These are phyloP conservation scores for Onychostruthus taczanowskii DNA, from an alignment of 2,113 vertebrate genomes.

Conservation along the genomic window DNA sequence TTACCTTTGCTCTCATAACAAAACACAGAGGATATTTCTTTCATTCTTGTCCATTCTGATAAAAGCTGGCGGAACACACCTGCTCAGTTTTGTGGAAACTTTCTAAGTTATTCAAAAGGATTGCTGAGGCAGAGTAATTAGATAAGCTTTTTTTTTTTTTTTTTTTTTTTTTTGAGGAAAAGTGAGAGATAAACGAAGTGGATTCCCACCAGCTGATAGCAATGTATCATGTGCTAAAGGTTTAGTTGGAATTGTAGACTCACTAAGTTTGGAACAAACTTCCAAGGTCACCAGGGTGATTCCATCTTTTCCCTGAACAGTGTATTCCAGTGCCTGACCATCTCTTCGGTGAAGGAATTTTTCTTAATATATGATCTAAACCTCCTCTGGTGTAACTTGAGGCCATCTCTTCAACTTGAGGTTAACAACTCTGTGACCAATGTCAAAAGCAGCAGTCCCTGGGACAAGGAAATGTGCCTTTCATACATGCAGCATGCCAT, in stretches of 20 bases:
- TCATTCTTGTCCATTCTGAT: neutral
- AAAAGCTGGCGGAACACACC: neutral
- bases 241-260: neutral
- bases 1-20: neutral
- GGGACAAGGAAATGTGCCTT: neutral
- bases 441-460: neutral
- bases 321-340: neutral
- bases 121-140: neutral
- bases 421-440: neutral
- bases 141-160: neutral
- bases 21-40: neutral
- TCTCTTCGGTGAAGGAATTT: neutral
- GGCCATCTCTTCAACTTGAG: neutral
- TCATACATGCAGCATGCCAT: too few relatives aligned
- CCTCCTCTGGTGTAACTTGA: neutral
- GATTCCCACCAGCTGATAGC: neutral
- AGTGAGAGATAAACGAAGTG: neutral
- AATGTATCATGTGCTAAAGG: neutral
- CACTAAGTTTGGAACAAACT: neutral
- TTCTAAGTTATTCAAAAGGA: neutral
- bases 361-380: neutral
- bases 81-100: neutral
- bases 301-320: neutral
- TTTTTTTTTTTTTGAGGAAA: neutral
- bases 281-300: neutral